Conservation (phyloP, 2,888 invertebrate species). For the Aplocera efformata region DNA sequence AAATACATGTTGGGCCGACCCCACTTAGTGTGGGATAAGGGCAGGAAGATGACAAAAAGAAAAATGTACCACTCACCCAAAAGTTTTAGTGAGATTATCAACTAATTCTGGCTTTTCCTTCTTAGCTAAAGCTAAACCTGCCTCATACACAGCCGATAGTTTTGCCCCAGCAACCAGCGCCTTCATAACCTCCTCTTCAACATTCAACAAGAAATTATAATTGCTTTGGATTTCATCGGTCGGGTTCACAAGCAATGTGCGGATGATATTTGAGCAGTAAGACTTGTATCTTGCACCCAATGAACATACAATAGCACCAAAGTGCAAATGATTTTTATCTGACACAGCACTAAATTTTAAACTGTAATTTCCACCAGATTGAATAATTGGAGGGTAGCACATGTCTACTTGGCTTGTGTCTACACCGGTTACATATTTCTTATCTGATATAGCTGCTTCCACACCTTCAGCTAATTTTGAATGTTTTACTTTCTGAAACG, state of each 20-base stretch:
- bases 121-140: slow-evolving; percentile 89
- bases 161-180: slow-evolving; percentile 90
- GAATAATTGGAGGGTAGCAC: slow-evolving; percentile 99
- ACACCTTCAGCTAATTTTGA: slow-evolving; percentile 96
- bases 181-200: slow-evolving; percentile 95
- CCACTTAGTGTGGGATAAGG: too few species aligned
- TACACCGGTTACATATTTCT: slow-evolving; percentile 95
- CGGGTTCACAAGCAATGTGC: slow-evolving; percentile 98
- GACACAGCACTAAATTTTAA: slow-evolving; percentile 97
- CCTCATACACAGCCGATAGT: slow-evolving; percentile 92
- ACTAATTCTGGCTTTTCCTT: slow-evolving; percentile 91
- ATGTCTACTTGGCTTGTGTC: slow-evolving; percentile 95
- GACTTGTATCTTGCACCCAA: slow-evolving; percentile 97
- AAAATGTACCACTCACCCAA: slow-evolving; percentile 81
- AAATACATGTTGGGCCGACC: too few species aligned
- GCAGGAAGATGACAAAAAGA: too few species aligned
- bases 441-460: slow-evolving; percentile 95
- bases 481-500: slow-evolving; percentile 94
- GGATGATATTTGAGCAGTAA: slow-evolving; percentile 98
- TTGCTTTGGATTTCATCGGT: slow-evolving; percentile 88
- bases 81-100: slow-evolving; percentile 95
- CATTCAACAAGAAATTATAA: slow-evolving; percentile 93
- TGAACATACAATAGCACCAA: slow-evolving; percentile 97
- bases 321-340: slow-evolving; percentile 96
- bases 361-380: slow-evolving; percentile 98